Conservation (phyloP, 2,113 vertebrate genomes). For the Pangasianodon gigas region DNA sequence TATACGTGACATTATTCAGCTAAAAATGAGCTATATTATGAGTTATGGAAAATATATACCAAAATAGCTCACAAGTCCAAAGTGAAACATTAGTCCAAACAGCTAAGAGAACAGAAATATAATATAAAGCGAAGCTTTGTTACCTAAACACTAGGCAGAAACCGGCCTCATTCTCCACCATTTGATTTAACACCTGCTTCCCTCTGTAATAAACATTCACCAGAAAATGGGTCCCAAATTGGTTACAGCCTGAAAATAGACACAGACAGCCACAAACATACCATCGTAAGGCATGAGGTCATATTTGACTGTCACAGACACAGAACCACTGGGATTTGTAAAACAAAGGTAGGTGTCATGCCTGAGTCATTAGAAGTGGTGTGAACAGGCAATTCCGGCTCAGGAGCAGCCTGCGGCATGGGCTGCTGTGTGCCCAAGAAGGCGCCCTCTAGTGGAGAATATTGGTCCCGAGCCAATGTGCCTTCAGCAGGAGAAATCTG, state of each 20-base stretch:
- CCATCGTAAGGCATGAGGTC: not conserved
- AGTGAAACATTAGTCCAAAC: not conserved
- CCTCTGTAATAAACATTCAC: conserved; percentile 81
- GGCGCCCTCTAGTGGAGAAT: conserved; percentile 9
- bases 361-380: conserved; percentile 3
- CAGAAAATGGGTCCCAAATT: conserved; percentile 73
- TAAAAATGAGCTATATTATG: not conserved
- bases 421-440: not conserved
- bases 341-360: not conserved
- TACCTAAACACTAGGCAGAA: conserved; percentile 77
- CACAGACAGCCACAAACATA: not conserved
- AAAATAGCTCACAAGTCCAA: not conserved
- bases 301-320: not conserved
- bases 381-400: not conserved
- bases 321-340: not conserved
- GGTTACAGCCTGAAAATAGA: not conserved
- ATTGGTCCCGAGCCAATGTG: not conserved
- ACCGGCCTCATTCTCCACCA: conserved; percentile 69
- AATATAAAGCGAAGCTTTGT: not conserved
- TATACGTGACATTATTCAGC: not conserved
- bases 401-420: not conserved
- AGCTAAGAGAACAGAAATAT: not conserved
- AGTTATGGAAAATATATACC: not conserved
- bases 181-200: conserved; percentile 65
- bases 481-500: conserved; percentile 22